Conservation (phyloP, 53 echinoderm and acorn worm species). For the Astropecten irregularis region DNA sequence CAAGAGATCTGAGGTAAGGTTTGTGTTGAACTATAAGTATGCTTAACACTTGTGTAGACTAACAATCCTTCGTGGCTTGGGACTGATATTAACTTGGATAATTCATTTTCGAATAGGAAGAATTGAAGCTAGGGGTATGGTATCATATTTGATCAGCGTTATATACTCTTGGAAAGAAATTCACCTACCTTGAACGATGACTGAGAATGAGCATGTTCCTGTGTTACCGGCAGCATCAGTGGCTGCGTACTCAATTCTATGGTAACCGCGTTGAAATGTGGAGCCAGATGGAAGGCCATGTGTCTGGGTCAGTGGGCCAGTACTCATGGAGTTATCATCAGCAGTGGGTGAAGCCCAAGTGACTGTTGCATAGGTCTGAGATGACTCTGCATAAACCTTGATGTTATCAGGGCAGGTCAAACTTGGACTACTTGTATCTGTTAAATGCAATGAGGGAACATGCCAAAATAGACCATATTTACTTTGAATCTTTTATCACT, state of each 20-base stretch:
- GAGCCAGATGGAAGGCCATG: conserved; percentile 36
- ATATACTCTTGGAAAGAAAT: no score
- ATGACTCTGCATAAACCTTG: conserved; percentile 32
- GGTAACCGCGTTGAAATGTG: conserved; percentile 17
- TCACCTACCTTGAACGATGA: conserved; percentile 57
- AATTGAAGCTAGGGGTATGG: no score
- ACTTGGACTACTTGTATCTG: conserved; percentile 28
- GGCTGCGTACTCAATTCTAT: conserved; percentile 45
- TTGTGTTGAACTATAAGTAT: no score
- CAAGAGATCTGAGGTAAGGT: no score
- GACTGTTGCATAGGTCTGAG: conserved; percentile 11
- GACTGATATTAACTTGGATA: no score
- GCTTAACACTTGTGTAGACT: no score
- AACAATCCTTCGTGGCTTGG: no score
- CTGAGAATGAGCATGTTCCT: conserved; percentile 41
- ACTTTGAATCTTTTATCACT: no score
- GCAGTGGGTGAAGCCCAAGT: conserved; percentile 41
- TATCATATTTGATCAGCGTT: no score
- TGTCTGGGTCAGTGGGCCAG: neutral
- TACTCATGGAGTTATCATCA: conserved; percentile 25
- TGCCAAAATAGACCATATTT: neutral
- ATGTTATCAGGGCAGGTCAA: conserved; percentile 17
- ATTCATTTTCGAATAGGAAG: no score
- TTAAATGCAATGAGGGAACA: neutral
- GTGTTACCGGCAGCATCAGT: conserved; percentile 44